Conservation (phyloP, 2,113 vertebrate genomes). For the Anthoscopus minutus region DNA sequence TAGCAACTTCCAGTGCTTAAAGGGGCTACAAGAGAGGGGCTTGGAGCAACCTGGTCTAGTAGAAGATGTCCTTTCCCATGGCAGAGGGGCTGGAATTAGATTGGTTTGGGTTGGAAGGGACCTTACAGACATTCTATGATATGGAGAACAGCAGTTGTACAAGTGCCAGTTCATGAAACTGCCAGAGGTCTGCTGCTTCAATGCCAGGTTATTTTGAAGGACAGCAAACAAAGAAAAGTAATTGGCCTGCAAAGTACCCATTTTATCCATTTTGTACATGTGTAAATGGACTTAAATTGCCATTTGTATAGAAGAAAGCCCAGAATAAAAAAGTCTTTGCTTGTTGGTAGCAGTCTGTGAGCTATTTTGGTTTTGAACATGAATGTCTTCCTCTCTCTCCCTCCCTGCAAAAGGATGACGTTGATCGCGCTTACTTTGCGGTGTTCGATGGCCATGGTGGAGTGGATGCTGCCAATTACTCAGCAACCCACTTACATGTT, state of each 20-base stretch:
- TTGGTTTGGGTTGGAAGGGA: too few relatives aligned
- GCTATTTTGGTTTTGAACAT: background rate
- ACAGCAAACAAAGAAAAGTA: background rate
- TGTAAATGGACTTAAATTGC: background rate
- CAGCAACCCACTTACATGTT: constrained; percentile 84
- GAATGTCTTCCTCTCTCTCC: background rate
- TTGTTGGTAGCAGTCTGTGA: background rate
- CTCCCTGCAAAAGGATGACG: constrained; percentile 68
- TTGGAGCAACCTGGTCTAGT: background rate
- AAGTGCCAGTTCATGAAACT: background rate
- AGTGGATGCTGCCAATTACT: constrained; percentile 84
- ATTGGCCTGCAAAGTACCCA: background rate
- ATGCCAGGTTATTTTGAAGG: background rate
- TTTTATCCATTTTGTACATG: background rate
- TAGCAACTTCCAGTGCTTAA: background rate
- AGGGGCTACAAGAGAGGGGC: background rate
- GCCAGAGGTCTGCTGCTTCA: background rate
- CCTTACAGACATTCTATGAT: too few relatives aligned
- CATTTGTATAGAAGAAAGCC: background rate
- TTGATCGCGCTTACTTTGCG: constrained; percentile 83
- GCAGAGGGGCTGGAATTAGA: background rate
- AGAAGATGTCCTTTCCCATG: background rate
- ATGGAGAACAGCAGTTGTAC: background rate
- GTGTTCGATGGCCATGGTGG: constrained; percentile 95
- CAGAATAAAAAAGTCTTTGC: background rate